phyloP scores from a whole-genome alignment of 2,888 invertebrate genomes.

The Andrena hattorfiana region DNA sequence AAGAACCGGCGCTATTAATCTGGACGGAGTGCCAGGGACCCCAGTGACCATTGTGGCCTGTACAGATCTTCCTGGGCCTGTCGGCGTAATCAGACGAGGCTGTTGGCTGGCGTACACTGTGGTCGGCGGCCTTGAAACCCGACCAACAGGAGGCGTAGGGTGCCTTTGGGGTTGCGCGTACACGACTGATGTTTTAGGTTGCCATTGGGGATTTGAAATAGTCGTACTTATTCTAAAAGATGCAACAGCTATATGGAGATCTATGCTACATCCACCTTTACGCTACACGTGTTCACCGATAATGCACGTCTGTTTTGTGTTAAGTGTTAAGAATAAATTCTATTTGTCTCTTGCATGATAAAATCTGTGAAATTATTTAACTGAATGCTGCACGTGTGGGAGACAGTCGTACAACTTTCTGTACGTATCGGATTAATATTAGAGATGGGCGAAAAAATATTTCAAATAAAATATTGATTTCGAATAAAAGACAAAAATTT shows the following conservation, averaged over 20 bases:
- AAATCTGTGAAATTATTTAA: background rate
- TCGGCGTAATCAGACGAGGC: slow-evolving; percentile 78
- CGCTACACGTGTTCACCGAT: slow-evolving; percentile 2
- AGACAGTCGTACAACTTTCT: background rate
- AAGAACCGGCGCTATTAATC: slow-evolving; percentile 81
- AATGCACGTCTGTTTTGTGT: slow-evolving; percentile 7
- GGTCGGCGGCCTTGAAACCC: slow-evolving; percentile 78
- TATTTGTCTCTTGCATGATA: background rate
- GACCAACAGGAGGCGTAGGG: slow-evolving; percentile 78
- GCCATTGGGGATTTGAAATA: slow-evolving; percentile 81
- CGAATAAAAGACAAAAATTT: no score
- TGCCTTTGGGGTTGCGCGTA: slow-evolving; percentile 82
- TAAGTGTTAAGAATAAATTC: slow-evolving; percentile 6
- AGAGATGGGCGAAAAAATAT: no score
- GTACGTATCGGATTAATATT: background rate
- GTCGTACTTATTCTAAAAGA: slow-evolving; percentile 77
- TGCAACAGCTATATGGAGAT: slow-evolving; percentile 3
- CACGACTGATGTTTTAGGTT: slow-evolving; percentile 80
- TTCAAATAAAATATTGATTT: no score
- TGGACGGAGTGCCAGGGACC: slow-evolving; percentile 79
- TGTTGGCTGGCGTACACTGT: slow-evolving; percentile 78
- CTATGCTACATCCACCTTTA: background rate
- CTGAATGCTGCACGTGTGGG: no score
- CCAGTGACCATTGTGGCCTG: slow-evolving; percentile 82
- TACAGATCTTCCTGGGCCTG: slow-evolving; percentile 78